phyloP scores from a whole-genome alignment of 1,140 invertebrate genomes.

The Panagrolaimus sp. region DNA sequence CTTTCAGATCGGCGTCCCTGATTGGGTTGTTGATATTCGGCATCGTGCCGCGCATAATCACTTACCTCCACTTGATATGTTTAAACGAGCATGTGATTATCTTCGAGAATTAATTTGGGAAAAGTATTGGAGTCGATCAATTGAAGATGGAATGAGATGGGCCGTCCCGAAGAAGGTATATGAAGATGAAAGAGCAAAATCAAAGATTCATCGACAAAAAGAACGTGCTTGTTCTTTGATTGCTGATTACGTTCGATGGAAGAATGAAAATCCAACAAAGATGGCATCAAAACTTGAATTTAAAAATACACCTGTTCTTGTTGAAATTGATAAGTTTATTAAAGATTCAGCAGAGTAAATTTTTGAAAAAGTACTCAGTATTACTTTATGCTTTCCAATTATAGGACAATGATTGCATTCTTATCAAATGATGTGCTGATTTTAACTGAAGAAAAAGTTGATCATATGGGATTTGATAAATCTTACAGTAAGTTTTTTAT shows the following conservation, averaged over 20 bases:
- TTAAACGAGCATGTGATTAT: neutral
- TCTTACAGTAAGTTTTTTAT: no score
- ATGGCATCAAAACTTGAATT: neutral
- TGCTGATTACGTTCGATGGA: neutral
- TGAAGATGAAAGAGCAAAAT: neutral
- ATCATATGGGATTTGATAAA: neutral
- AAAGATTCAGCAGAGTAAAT: neutral
- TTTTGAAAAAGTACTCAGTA: neutral
- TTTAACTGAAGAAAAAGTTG: neutral
- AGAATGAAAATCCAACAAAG: neutral
- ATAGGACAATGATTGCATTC: neutral
- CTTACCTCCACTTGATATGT: neutral
- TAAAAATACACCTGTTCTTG: no score
- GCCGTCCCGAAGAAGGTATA: neutral
- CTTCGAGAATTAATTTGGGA: neutral
- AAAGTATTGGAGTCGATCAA: neutral
- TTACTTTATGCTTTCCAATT: neutral
- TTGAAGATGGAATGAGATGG: neutral
- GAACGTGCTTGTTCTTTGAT: neutral
- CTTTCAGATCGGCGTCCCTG: neutral
- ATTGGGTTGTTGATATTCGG: conserved; percentile 2
- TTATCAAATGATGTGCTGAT: neutral
- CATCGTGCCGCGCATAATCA: conserved; percentile 5
- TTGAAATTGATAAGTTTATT: neutral
- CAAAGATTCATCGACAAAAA: neutral